Conservation (phyloP, 2,888 invertebrate genomes). For the Tridacna crocea region DNA sequence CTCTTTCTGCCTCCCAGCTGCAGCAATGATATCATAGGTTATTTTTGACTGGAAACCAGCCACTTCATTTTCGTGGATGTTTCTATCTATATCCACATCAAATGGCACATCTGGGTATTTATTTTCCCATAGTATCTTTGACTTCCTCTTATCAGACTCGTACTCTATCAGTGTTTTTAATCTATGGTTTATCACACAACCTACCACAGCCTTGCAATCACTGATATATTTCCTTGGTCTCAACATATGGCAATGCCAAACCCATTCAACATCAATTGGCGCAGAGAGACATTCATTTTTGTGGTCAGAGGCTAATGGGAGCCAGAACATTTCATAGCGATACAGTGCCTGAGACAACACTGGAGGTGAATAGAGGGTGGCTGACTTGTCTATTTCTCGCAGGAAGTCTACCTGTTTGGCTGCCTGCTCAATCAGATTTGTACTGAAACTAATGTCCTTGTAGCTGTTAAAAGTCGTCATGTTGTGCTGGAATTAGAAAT, state of each 20-base stretch:
- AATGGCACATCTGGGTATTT: slow-evolving; percentile 74
- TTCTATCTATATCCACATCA: slow-evolving; percentile 48
- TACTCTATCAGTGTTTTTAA: slow-evolving; percentile 72
- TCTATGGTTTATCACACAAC: slow-evolving; percentile 72
- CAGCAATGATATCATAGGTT: slow-evolving; percentile 83
- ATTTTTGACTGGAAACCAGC: slow-evolving; percentile 50
- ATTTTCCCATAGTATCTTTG: slow-evolving; percentile 69
- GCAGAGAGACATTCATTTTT: slow-evolving; percentile 81
- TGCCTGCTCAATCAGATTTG: slow-evolving; percentile 21
- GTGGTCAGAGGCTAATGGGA: slow-evolving; percentile 83
- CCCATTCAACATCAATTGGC: slow-evolving; percentile 85
- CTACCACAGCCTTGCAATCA: slow-evolving; percentile 73
- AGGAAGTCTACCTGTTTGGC: slow-evolving; percentile 19
- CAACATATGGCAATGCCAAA: slow-evolving; percentile 85
- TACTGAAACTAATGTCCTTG: background rate
- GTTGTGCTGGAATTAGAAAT: too few species aligned
- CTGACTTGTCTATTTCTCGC: background rate
- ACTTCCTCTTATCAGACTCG: slow-evolving; percentile 63
- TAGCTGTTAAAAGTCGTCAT: too few species aligned
- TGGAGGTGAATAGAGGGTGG: background rate
- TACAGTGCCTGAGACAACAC: slow-evolving; percentile 66
- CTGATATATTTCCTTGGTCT: slow-evolving; percentile 76
- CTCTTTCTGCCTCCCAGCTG: slow-evolving; percentile 83
- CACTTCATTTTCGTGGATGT: slow-evolving; percentile 30
- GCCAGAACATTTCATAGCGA: slow-evolving; percentile 85